These are phyloP conservation scores for Myiopsitta monachus DNA, from an alignment of 2,113 vertebrate genomes.

Conservation along the genomic window DNA sequence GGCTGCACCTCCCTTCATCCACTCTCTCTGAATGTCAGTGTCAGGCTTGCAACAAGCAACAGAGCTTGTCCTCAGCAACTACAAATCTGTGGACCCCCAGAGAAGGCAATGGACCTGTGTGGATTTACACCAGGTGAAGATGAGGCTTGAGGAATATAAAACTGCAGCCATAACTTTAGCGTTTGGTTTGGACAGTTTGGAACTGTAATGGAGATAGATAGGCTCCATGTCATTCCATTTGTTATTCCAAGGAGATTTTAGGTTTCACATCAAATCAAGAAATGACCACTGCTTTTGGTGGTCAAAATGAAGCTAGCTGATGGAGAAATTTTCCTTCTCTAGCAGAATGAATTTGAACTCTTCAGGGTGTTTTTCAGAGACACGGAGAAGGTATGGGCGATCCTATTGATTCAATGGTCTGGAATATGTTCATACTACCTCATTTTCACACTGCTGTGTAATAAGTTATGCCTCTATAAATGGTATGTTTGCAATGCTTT, in stretches of 20 bases:
- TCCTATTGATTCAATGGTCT: neutral
- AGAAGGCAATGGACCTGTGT: neutral
- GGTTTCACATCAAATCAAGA: neutral
- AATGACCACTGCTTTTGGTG: neutral
- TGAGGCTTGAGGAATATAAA: neutral
- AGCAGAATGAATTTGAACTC: neutral
- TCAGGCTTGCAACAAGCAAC: neutral
- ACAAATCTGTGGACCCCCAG: neutral
- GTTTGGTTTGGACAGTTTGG: neutral
- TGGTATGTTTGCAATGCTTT: neutral
- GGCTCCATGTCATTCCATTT: neutral
- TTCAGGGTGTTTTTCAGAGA: neutral
- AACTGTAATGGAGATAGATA: neutral
- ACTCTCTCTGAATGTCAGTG: rapidly evolving
- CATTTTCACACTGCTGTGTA: neutral
- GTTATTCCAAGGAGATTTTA: neutral
- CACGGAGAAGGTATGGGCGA: neutral
- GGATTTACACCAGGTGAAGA: neutral
- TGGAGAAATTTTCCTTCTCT: neutral
- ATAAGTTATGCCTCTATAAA: neutral
- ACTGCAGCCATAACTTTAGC: neutral
- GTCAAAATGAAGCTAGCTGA: neutral
- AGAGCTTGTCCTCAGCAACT: neutral
- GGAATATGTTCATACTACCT: neutral
- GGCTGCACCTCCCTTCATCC: neutral